A percentile compares a stretch with the other conserved stretches of the same genome.
Evolutionary conservation across 2,888 invertebrate genomes (phyloP).

Genomic region (Apeira syringaria): DNA sequence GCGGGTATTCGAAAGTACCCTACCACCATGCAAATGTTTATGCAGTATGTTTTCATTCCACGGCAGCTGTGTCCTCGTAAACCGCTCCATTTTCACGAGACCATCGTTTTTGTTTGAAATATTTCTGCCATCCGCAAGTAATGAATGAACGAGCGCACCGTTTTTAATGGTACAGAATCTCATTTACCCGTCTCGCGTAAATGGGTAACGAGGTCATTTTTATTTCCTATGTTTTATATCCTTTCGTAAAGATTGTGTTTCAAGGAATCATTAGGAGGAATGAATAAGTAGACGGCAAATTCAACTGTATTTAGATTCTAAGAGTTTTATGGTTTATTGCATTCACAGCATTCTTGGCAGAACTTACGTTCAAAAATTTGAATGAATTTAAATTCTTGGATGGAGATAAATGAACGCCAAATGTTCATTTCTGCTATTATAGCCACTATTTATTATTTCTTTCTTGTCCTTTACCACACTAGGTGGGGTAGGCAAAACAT

Average conservation of each 20-base stretch:
- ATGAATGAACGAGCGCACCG: conserved; percentile 47
- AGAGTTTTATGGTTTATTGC: conserved; percentile 22
- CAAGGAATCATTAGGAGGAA: conserved; percentile 13
- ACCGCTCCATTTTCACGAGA: conserved; percentile 32
- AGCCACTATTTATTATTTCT: no score
- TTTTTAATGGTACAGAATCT: conserved; percentile 43
- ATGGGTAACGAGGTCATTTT: conserved; percentile 35
- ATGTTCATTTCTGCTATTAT: no score
- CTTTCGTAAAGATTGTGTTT: conserved; percentile 15
- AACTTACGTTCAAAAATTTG: no score
- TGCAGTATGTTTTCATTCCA: no score
- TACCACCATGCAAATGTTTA: no score
- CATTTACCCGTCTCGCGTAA: conserved; percentile 44
- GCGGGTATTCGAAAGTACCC: no score
- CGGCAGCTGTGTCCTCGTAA: conserved; percentile 23
- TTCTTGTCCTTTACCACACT: no score
- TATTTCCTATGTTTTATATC: conserved; percentile 32
- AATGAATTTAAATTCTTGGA: no score
- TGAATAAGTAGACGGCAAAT: conserved; percentile 24
- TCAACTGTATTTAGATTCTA: conserved; percentile 15
- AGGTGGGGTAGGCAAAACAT: no score
- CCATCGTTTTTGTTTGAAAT: conserved; percentile 36
- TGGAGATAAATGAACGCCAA: conserved; percentile 25
- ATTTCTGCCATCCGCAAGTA: conserved; percentile 40
- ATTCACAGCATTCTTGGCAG: no score